Percentiles rank a stretch among this genome's conserved stretches.
These are phyloP conservation scores for Holacanthus passer DNA, from an alignment of 2,113 vertebrate genomes.

Conservation along the genomic window DNA sequence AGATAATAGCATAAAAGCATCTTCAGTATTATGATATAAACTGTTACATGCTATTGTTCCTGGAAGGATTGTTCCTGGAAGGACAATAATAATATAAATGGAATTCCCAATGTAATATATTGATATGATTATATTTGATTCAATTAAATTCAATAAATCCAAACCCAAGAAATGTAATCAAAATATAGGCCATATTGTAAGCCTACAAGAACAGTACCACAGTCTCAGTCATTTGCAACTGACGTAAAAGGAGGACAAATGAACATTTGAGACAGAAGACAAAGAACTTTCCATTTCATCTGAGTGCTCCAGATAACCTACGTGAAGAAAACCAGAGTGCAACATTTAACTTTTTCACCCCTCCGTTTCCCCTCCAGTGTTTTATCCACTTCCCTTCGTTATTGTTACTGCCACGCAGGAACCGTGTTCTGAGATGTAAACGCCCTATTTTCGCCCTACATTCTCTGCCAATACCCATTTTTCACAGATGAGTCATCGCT, in stretches of 20 bases:
- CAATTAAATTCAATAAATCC: background rate
- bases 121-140: no score
- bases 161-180: background rate
- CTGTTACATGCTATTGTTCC: no score
- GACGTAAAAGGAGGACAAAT: background rate
- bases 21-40: background rate
- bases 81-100: background rate
- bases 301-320: constrained; percentile 17
- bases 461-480: constrained; percentile 56
- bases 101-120: background rate
- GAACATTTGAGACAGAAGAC: constrained; percentile 4
- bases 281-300: constrained; percentile 31
- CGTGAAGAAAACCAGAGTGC: constrained; percentile 51
- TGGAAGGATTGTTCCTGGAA: background rate
- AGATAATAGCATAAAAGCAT: no score
- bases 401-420: constrained; percentile 42
- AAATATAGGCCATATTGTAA: background rate
- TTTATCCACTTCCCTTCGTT: constrained; percentile 53
- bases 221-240: background rate
- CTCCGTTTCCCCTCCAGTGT: constrained; percentile 2
- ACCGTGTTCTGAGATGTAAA: constrained; percentile 31
- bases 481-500: constrained; percentile 63
- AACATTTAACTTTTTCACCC: constrained; percentile 45
- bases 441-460: constrained; percentile 45
- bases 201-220: background rate